These are phyloP conservation scores for Actinopyga echinites DNA, from an alignment of 53 echinoderm and acorn worm genomes.

Conservation along the genomic window DNA sequence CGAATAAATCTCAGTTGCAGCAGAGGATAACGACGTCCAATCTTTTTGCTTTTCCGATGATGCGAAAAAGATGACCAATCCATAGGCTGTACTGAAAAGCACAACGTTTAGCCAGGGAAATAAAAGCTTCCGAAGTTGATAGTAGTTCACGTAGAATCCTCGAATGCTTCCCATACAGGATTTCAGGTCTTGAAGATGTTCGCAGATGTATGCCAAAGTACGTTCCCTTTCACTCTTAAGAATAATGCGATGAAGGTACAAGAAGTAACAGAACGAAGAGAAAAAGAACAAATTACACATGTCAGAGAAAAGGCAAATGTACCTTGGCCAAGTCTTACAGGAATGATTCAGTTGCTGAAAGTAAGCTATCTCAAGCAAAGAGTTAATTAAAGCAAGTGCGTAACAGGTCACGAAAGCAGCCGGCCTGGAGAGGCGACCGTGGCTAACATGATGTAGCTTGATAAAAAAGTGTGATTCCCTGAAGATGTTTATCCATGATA, in stretches of 20 bases:
- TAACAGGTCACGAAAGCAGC: neutral
- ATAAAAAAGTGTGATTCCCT: no score
- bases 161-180: neutral
- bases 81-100: slow-evolving; percentile 7
- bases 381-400: neutral
- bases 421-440: neutral
- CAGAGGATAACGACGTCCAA: no score
- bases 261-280: neutral
- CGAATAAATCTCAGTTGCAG: no score
- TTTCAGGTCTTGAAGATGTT: neutral
- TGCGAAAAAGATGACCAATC: neutral
- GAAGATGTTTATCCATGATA: no score
- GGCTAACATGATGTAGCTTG: no score
- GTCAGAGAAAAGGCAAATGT: neutral
- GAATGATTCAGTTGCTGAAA: neutral
- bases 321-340: neutral
- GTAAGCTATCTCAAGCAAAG: neutral
- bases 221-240: neutral
- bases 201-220: neutral
- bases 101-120: slow-evolving; percentile 16
- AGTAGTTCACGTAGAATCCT: neutral
- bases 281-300: slow-evolving; percentile 1
- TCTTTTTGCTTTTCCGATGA: no score
- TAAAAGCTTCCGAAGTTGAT: slow-evolving; percentile 9
- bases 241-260: slow-evolving; percentile 1